Evolutionary conservation across 2,888 invertebrate species (phyloP).

Genomic region (Piscicola geometra): DNA sequence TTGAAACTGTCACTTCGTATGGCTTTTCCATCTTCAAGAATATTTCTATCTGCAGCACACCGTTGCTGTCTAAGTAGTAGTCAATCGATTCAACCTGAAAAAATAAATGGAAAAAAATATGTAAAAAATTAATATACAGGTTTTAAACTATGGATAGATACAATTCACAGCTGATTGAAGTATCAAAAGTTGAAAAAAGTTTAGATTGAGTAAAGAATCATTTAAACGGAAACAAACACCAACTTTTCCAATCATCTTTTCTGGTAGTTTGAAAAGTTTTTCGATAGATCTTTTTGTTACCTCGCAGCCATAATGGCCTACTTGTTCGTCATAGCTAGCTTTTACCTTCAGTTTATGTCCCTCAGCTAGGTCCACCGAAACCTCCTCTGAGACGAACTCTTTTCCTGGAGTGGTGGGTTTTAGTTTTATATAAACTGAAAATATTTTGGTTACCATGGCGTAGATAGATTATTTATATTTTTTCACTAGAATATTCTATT

Average conservation of each 20-base stretch:
- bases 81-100: constrained; percentile 41
- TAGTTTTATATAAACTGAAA: too few relatives aligned
- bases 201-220: neutral
- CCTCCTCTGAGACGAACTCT: constrained; percentile 41
- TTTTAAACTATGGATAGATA: neutral
- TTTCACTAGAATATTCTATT: too few relatives aligned
- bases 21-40: constrained; percentile 41
- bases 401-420: too few relatives aligned
- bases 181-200: neutral
- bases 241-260: constrained; percentile 37
- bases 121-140: too few relatives aligned
- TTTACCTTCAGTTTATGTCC: constrained; percentile 38
- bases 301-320: constrained; percentile 43
- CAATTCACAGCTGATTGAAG: neutral
- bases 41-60: constrained; percentile 42
- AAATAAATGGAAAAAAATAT: too few relatives aligned
- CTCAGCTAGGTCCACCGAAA: constrained; percentile 39
- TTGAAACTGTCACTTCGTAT: constrained; percentile 39
- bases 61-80: constrained; percentile 40
- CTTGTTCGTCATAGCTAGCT: constrained; percentile 43
- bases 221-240: neutral
- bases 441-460: too few relatives aligned
- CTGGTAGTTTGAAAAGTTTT: constrained; percentile 43
- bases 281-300: constrained; percentile 39
- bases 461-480: too few relatives aligned